These are phyloP conservation scores for Rutilus rutilus DNA, from an alignment of 2,113 vertebrate genomes.

Conservation along the genomic window DNA sequence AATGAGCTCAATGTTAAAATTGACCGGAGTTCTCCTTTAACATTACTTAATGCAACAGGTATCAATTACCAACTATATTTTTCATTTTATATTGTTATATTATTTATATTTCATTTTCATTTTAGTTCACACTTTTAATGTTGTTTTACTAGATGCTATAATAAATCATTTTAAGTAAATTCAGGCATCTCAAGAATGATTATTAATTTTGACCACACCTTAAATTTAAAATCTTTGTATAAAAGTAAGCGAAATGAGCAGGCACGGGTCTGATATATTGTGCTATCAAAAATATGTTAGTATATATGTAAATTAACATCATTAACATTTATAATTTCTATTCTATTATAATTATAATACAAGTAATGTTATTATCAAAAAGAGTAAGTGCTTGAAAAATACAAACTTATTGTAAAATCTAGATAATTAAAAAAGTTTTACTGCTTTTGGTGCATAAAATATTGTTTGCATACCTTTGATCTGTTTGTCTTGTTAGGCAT, in stretches of 20 bases:
- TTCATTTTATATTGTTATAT: too few relatives aligned
- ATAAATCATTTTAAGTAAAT: background rate
- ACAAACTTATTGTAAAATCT: background rate
- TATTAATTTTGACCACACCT: background rate
- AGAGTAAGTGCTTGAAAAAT: background rate
- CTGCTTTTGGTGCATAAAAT: background rate
- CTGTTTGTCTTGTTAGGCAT: slow-evolving; percentile 72
- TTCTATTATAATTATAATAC: background rate
- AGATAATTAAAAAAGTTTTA: background rate
- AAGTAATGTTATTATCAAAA: background rate
- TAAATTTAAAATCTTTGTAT: background rate
- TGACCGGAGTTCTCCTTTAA: too few relatives aligned
- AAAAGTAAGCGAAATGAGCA: background rate
- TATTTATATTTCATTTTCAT: too few relatives aligned
- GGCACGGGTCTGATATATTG: background rate
- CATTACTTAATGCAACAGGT: too few relatives aligned
- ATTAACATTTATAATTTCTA: background rate
- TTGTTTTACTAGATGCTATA: background rate
- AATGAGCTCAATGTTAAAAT: too few relatives aligned
- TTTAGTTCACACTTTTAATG: too few relatives aligned
- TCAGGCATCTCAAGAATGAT: background rate
- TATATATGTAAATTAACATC: background rate
- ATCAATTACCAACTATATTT: too few relatives aligned
- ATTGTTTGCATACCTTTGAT: slow-evolving; percentile 1
- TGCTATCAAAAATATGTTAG: too few relatives aligned